A percentile compares a stretch with the other conserved stretches of the same genome.
phyloP scores from a whole-genome alignment of 2,797 vertebrate species.

The Paratrypauchen microcephalus region DNA sequence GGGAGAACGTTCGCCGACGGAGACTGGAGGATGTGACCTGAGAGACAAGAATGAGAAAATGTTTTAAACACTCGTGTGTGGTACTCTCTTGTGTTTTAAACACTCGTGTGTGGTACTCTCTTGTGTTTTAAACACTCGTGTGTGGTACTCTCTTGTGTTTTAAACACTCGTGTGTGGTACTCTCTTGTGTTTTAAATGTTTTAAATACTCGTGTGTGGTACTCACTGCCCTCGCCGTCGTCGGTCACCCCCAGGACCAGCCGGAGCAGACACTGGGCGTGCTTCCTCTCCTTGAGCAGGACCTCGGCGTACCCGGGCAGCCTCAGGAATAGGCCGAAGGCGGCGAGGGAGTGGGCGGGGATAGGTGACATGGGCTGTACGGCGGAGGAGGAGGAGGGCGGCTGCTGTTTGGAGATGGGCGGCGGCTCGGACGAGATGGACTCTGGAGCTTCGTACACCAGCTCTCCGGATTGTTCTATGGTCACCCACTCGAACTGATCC shows the following conservation, averaged over 20 bases:
- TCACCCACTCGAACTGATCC: slow-evolving; percentile 99
- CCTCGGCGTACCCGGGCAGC: slow-evolving; percentile 96
- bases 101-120: no score
- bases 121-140: no score
- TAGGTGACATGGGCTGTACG: slow-evolving; percentile 93
- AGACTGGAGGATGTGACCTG: slow-evolving; percentile 97
- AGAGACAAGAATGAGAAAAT: no score
- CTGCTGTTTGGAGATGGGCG: slow-evolving; percentile 86
- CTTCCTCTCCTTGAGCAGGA: slow-evolving; percentile 96
- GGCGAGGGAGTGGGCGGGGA: slow-evolving; percentile 95
- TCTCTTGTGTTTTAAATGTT: no score
- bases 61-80: no score
- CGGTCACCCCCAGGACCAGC: slow-evolving; percentile 95
- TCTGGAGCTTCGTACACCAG: slow-evolving; percentile 96
- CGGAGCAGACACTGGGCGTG: slow-evolving; percentile 97
- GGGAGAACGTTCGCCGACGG: slow-evolving; percentile 96
- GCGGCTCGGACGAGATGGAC: slow-evolving; percentile 91
- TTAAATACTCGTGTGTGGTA: slow-evolving; percentile 36
- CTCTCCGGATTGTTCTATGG: slow-evolving; percentile 96
- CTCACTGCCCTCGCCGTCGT: slow-evolving; percentile 99
- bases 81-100: no score
- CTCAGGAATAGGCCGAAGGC: slow-evolving; percentile 97
- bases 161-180: no score
- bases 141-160: no score
- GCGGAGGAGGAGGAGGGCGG: slow-evolving; percentile 81